Percentiles rank a stretch among this genome's conserved stretches.
Evolutionary conservation across 1,140 invertebrate species (phyloP).

Genomic region (Drosophila bipectinata): DNA sequence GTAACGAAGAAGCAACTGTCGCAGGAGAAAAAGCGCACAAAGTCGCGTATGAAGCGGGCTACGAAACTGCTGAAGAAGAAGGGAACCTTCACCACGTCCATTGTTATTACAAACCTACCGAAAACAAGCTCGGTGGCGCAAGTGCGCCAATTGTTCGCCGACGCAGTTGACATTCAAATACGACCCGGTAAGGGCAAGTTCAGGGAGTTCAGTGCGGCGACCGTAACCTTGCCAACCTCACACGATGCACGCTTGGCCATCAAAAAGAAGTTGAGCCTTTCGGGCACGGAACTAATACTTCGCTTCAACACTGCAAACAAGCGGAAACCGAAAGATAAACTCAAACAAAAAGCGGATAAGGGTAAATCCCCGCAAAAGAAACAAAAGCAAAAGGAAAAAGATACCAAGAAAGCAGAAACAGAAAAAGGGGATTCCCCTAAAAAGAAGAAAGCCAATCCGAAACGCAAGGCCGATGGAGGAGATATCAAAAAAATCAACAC

Average conservation of each 20-base stretch:
- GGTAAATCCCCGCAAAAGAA: conserved; percentile 25
- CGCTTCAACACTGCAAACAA: conserved; percentile 63
- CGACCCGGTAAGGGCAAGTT: conserved; percentile 66
- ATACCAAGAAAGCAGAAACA: not conserved
- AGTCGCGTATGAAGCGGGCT: conserved; percentile 59
- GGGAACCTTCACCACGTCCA: conserved; percentile 66
- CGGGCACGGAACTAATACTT: conserved; percentile 56
- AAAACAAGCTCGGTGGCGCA: conserved; percentile 60
- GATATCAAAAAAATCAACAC: conserved; percentile 13
- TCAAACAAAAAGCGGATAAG: conserved; percentile 32
- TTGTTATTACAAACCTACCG: conserved; percentile 74
- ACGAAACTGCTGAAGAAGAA: conserved; percentile 50
- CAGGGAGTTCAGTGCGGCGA: conserved; percentile 64
- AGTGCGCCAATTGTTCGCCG: conserved; percentile 66
- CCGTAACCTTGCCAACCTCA: conserved; percentile 71
- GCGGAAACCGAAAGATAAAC: conserved; percentile 29
- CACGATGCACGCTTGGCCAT: conserved; percentile 64
- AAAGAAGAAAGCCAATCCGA: conserved; percentile 4
- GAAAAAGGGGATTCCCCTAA: conserved; percentile 7
- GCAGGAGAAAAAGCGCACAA: conserved; percentile 64
- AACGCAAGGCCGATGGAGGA: conserved; percentile 11
- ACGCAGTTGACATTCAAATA: conserved; percentile 76
- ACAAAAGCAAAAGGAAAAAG: not conserved
- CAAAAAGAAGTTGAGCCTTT: conserved; percentile 57
- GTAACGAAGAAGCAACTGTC: conserved; percentile 67